Conservation (phyloP, 30 jellyfish, hydroid and myxozoan species). For the Cassiopea andromeda region DNA sequence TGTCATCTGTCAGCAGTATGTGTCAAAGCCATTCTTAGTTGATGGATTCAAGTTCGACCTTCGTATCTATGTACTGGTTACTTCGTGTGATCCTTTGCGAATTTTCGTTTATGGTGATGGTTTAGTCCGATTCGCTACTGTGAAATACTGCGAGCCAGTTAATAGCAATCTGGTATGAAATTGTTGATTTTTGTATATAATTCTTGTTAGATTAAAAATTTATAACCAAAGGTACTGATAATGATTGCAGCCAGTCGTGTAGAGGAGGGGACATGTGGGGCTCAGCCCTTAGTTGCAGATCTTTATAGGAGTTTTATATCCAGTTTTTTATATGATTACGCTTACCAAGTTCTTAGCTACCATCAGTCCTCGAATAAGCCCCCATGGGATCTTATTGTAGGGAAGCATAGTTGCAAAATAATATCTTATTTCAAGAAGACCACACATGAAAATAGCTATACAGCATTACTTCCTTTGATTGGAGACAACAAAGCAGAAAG, state of each 20-base stretch:
- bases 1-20: slow-evolving; percentile 95
- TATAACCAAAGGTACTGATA: not conserved
- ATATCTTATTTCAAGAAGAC: too few relatives aligned
- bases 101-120: slow-evolving; percentile 90
- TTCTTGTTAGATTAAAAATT: not conserved
- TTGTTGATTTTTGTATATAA: not conserved
- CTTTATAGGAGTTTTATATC: too few relatives aligned
- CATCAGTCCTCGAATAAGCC: too few relatives aligned
- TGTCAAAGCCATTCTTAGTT: slow-evolving; percentile 88
- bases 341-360: too few relatives aligned
- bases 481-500: too few relatives aligned
- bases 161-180: slow-evolving; percentile 75
- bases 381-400: too few relatives aligned
- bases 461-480: too few relatives aligned
- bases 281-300: too few relatives aligned
- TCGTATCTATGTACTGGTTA: slow-evolving; percentile 88
- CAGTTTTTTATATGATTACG: too few relatives aligned
- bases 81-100: slow-evolving; percentile 96
- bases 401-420: too few relatives aligned
- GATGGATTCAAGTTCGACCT: slow-evolving; percentile 97
- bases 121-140: slow-evolving; percentile 96
- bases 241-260: not conserved
- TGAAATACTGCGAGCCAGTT: slow-evolving; percentile 76
- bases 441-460: too few relatives aligned
- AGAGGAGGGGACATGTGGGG: too few relatives aligned